These are phyloP conservation scores for Peromyscus attwateri DNA, from an alignment of 2,797 vertebrate species.

Conservation along the genomic window DNA sequence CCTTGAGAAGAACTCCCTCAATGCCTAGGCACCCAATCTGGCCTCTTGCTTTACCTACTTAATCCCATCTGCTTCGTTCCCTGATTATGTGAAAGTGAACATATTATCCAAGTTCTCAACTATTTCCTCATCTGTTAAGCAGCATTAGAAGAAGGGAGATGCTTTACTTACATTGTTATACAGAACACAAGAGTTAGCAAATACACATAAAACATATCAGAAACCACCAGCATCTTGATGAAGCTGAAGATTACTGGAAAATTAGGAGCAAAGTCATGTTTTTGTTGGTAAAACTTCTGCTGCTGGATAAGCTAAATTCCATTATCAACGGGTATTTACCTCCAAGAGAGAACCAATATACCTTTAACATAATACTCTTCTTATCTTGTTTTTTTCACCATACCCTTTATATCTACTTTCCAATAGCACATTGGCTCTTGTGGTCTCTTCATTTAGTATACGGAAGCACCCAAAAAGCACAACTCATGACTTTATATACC, in stretches of 20 bases:
- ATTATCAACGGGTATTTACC: not conserved
- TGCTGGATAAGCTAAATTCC: not conserved
- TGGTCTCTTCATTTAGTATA: not conserved
- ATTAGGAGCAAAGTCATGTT: not conserved
- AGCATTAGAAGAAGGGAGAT: not conserved
- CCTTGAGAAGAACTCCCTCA: not conserved
- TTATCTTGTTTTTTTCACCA: not conserved
- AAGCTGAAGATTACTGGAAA: not conserved
- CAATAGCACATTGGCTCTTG: not conserved
- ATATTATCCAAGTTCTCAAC: not conserved
- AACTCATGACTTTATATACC: not conserved
- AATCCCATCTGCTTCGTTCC: not conserved
- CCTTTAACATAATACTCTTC: not conserved
- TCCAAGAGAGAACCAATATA: not conserved
- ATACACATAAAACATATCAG: not conserved
- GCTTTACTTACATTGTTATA: not conserved
- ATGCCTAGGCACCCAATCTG: not conserved
- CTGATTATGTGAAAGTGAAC: not conserved
- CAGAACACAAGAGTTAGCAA: not conserved
- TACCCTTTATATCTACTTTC: not conserved
- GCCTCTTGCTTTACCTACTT: not conserved
- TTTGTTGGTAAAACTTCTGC: not conserved
- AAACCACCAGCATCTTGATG: not conserved
- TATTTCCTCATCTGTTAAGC: not conserved
- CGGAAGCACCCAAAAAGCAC: not conserved